Percentiles rank a stretch among this genome's conserved stretches.
Conservation (phyloP, 2,797 vertebrate species). For the Mormyrus proboscirostris region DNA sequence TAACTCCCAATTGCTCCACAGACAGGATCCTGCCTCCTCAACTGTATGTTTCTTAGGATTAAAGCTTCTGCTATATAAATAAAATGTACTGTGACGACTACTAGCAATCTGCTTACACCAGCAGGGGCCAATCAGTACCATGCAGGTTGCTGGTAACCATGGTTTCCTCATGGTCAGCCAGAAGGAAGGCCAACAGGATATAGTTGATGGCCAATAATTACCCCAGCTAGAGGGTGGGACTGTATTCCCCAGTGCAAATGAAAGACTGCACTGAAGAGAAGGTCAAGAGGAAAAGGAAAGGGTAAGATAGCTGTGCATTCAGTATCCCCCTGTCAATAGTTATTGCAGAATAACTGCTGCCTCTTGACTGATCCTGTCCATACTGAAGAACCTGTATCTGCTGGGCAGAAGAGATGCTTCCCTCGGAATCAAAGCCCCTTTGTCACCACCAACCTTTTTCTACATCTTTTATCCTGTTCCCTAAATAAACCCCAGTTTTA, state of each 20-base stretch:
- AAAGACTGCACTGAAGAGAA: neutral
- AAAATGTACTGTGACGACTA: neutral
- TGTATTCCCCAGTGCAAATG: neutral
- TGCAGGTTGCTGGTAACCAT: conserved; percentile 1
- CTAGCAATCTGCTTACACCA: neutral
- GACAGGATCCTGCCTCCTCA: neutral
- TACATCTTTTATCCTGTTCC: neutral
- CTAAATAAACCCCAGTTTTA: neutral
- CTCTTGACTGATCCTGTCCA: neutral
- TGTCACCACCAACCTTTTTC: neutral
- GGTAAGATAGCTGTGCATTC: neutral
- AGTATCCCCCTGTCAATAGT: neutral
- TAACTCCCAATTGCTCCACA: neutral
- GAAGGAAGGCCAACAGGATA: neutral
- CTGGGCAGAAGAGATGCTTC: neutral
- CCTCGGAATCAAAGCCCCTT: neutral
- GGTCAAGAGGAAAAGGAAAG: neutral
- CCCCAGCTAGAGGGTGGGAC: neutral
- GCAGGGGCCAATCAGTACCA: neutral
- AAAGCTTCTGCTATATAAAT: neutral
- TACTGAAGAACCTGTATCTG: neutral
- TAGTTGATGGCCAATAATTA: neutral
- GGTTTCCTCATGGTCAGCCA: conserved; percentile 3
- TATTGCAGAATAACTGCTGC: neutral
- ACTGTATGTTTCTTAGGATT: neutral